Evolutionary conservation across 2,113 vertebrate species (phyloP).

Genomic region (Sceloporus undulatus): DNA sequence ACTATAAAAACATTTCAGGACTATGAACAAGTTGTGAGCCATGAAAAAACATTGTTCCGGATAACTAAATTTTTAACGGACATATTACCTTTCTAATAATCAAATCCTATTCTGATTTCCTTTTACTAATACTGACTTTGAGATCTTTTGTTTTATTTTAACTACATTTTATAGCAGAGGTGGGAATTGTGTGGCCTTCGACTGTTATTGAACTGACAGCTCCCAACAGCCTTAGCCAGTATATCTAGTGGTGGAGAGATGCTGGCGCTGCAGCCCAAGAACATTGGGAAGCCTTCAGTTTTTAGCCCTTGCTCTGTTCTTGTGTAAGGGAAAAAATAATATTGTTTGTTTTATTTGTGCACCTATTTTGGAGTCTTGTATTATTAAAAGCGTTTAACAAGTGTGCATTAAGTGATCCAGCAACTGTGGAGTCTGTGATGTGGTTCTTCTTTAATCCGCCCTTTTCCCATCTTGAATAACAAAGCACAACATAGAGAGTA

Average conservation of each 20-base stretch:
- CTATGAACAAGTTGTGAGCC: background rate
- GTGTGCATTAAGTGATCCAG: background rate
- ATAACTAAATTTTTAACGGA: background rate
- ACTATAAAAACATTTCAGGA: background rate
- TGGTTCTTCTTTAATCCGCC: too few relatives aligned
- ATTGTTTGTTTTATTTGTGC: background rate
- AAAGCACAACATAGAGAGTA: too few relatives aligned
- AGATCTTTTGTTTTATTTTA: too few relatives aligned
- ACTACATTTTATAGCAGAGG: too few relatives aligned
- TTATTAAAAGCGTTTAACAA: constrained; percentile 13
- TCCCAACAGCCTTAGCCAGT: too few relatives aligned
- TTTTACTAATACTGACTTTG: background rate
- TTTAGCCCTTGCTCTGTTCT: background rate
- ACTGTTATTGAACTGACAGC: too few relatives aligned
- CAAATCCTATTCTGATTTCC: background rate
- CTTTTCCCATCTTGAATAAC: too few relatives aligned
- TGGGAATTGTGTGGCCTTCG: too few relatives aligned
- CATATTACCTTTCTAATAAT: background rate
- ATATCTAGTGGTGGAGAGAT: too few relatives aligned
- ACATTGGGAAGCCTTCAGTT: too few relatives aligned
- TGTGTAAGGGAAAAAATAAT: background rate
- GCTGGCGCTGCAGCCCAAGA: background rate
- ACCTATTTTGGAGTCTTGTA: background rate
- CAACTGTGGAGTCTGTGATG: background rate
- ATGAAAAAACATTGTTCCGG: background rate